Percentiles rank a stretch among this genome's conserved stretches.
Conservation (phyloP, 92 coral and sea anemone genomes). For the Porites divaricata region DNA sequence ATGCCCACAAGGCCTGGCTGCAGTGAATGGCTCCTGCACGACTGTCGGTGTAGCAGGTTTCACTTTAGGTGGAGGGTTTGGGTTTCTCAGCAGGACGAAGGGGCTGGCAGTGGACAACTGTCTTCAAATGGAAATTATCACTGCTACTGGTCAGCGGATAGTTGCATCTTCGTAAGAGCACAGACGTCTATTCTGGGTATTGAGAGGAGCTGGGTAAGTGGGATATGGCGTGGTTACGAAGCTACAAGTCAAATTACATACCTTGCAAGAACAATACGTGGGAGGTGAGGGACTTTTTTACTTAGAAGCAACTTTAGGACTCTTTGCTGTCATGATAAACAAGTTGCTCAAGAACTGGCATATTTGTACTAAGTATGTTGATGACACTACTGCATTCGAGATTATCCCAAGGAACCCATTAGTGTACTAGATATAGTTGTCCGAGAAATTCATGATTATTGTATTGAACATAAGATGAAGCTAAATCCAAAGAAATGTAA, state of each 20-base stretch:
- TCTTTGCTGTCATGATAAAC: no score
- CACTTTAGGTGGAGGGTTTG: slow-evolving; percentile 32
- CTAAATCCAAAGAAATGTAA: no score
- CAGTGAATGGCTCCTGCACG: slow-evolving; percentile 30
- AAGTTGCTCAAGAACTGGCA: no score
- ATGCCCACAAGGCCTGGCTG: slow-evolving; percentile 43
- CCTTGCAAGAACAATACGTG: slow-evolving; percentile 29
- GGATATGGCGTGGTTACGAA: slow-evolving; percentile 49
- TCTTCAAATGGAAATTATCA: slow-evolving; percentile 31
- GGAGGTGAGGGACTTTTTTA: slow-evolving; percentile 6
- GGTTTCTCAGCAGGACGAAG: slow-evolving; percentile 39
- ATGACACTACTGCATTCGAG: no score
- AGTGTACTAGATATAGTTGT: no score
- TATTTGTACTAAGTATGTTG: no score
- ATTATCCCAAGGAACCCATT: no score
- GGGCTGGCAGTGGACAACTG: slow-evolving; percentile 42
- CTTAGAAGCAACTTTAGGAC: neutral
- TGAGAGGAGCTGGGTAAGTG: slow-evolving; percentile 41
- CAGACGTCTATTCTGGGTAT: slow-evolving; percentile 34
- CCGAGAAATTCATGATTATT: no score
- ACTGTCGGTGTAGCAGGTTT: slow-evolving; percentile 29
- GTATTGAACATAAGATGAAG: no score
- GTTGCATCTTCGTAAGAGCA: slow-evolving; percentile 26
- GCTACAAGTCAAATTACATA: slow-evolving; percentile 32
- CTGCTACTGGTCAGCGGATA: slow-evolving; percentile 34